Conservation (phyloP, 2,888 invertebrate species). For the Microctonus brassicae region DNA sequence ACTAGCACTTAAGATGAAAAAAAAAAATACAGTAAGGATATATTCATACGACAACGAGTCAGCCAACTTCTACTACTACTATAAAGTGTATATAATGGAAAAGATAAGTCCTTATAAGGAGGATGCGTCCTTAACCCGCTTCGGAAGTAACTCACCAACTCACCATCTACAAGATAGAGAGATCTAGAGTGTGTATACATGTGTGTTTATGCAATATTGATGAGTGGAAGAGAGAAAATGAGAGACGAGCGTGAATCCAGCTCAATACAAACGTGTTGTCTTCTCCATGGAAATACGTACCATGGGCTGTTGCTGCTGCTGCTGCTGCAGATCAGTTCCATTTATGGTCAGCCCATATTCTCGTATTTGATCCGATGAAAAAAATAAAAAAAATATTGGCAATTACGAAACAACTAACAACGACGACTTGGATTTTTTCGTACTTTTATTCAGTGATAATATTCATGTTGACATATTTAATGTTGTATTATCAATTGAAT, state of each 20-base stretch:
- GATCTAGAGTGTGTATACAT: constrained; percentile 24
- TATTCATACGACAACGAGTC: constrained; percentile 45
- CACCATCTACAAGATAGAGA: constrained; percentile 23
- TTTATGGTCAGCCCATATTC: constrained; percentile 64
- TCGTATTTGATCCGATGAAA: constrained; percentile 47
- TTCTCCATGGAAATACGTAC: constrained; percentile 37
- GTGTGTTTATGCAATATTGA: too few relatives aligned
- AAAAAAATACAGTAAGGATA: constrained; percentile 35
- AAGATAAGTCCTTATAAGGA: constrained; percentile 67
- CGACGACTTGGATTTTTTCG: too few relatives aligned
- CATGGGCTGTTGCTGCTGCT: too few relatives aligned
- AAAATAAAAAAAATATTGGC: not conserved
- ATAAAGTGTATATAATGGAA: constrained; percentile 50
- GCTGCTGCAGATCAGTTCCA: constrained; percentile 52
- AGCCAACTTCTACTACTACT: too few relatives aligned
- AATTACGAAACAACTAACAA: constrained; percentile 28
- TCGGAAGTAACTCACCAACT: constrained; percentile 49
- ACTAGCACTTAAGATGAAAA: constrained; percentile 28
- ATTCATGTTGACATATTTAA: not conserved
- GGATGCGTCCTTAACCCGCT: constrained; percentile 68
- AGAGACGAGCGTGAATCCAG: constrained; percentile 11
- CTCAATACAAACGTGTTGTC: constrained; percentile 27
- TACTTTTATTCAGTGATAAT: not conserved
- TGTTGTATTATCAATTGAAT: too few relatives aligned
- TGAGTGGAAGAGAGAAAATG: not conserved